These are phyloP conservation scores for Arizona elegans DNA, from an alignment of 2,113 vertebrate genomes.

Conservation along the genomic window DNA sequence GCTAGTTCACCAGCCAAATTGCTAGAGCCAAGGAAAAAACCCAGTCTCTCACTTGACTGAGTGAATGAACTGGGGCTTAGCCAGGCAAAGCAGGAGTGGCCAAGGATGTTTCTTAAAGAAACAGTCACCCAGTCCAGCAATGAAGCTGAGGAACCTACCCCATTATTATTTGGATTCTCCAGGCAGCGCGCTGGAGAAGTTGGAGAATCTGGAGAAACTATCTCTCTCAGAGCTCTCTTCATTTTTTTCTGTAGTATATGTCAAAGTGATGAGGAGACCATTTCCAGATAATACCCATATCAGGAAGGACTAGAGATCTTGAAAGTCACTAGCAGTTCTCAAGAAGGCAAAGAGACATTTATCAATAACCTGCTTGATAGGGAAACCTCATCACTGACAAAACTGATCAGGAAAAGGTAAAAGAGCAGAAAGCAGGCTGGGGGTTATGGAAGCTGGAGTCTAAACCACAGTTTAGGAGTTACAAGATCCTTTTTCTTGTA, in stretches of 20 bases:
- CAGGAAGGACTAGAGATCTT: neutral
- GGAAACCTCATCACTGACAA: neutral
- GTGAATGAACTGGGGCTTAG: no score
- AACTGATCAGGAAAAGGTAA: neutral
- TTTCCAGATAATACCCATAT: neutral
- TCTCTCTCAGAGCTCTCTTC: neutral
- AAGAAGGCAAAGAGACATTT: neutral
- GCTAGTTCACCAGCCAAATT: no score
- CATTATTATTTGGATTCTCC: no score
- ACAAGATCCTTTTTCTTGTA: neutral
- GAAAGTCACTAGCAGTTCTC: neutral
- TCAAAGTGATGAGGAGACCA: neutral
- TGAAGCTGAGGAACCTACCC: no score
- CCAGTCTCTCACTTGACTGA: no score
- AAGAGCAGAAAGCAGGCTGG: neutral
- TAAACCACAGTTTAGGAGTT: neutral
- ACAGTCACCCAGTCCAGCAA: no score
- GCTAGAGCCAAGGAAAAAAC: no score
- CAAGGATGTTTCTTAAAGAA: no score
- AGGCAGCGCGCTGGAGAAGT: no score
- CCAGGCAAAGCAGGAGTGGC: no score
- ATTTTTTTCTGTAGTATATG: neutral
- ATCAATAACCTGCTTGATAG: neutral
- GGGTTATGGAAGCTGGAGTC: neutral
- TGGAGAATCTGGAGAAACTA: neutral